phyloP scores from a whole-genome alignment of 2,113 vertebrate species.

The Tragelaphus strepsiceros region DNA sequence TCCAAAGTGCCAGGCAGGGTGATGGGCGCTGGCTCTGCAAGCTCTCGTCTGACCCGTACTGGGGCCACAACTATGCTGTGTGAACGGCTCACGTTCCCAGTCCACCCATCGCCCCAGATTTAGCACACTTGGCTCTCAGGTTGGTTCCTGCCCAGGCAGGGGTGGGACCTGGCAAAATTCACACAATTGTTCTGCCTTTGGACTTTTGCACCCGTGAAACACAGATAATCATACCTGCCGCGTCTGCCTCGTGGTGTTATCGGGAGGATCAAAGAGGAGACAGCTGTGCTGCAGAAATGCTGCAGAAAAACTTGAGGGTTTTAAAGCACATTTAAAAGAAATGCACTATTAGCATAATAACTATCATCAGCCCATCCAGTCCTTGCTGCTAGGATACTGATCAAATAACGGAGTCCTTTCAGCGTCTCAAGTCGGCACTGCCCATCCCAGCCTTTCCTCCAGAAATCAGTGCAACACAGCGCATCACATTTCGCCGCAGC shows the following conservation, averaged over 20 bases:
- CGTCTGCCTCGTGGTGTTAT: neutral
- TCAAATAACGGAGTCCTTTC: neutral
- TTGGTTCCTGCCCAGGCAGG: neutral
- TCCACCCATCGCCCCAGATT: too few relatives aligned
- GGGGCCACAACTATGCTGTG: neutral
- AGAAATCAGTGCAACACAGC: neutral
- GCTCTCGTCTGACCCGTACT: neutral
- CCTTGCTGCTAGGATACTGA: fast-evolving
- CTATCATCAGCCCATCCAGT: neutral
- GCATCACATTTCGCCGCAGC: neutral
- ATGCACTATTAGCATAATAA: neutral
- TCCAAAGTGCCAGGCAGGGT: fast-evolving
- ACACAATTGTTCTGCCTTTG: neutral
- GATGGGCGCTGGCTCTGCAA: fast-evolving
- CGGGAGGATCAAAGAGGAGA: fast-evolving
- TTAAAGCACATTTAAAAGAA: neutral
- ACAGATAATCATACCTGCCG: neutral
- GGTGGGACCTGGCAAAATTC: neutral
- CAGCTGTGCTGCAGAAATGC: neutral
- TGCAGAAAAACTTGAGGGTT: neutral
- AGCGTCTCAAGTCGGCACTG: too few relatives aligned
- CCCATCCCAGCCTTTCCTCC: neutral
- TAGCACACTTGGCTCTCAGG: neutral
- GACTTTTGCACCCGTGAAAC: neutral
- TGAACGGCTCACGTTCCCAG: neutral